Percentiles rank a stretch among this genome's conserved stretches.
Conservation (phyloP, 2,888 invertebrate genomes). For the Ischnus inquisitorius region DNA sequence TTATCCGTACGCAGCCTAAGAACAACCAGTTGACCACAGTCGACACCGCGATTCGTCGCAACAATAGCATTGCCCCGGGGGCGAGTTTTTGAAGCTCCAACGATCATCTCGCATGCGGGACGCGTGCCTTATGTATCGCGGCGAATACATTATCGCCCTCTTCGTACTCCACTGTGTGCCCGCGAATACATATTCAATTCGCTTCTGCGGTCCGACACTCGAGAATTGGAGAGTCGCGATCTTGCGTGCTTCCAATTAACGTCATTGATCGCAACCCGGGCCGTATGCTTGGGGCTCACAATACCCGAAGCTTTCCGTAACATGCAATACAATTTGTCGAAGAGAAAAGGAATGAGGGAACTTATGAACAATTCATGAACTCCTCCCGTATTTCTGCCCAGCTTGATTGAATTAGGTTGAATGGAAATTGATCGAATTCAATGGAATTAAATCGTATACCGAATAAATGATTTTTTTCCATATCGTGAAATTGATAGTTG, state of each 20-base stretch:
- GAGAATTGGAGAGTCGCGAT: constrained; percentile 46
- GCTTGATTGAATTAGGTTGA: not conserved
- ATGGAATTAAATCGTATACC: not conserved
- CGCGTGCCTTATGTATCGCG: constrained; percentile 24
- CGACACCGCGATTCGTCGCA: constrained; percentile 20
- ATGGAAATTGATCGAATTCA: not conserved
- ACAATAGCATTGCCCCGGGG: constrained; percentile 15
- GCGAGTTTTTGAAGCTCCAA: constrained; percentile 19
- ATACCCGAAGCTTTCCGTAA: not conserved
- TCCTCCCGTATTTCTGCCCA: not conserved
- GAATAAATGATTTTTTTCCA: not conserved
- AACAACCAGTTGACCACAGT: constrained; percentile 29
- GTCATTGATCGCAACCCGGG: constrained; percentile 54
- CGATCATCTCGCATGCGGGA: constrained; percentile 41
- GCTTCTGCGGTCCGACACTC: constrained; percentile 33
- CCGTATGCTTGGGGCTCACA: not conserved
- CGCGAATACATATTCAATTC: constrained; percentile 32
- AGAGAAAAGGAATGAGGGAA: not conserved
- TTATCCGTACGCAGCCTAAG: constrained; percentile 1
- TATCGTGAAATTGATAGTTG: too few species aligned
- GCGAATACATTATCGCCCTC: constrained; percentile 31
- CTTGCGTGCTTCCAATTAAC: constrained; percentile 61
- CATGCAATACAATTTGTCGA: constrained; percentile 4
- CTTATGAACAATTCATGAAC: constrained; percentile 13
- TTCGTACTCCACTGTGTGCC: constrained; percentile 2